Base-by-base conservation (phyloP, 2,113 vertebrate species). In the Perca schrenkii region DNA sequence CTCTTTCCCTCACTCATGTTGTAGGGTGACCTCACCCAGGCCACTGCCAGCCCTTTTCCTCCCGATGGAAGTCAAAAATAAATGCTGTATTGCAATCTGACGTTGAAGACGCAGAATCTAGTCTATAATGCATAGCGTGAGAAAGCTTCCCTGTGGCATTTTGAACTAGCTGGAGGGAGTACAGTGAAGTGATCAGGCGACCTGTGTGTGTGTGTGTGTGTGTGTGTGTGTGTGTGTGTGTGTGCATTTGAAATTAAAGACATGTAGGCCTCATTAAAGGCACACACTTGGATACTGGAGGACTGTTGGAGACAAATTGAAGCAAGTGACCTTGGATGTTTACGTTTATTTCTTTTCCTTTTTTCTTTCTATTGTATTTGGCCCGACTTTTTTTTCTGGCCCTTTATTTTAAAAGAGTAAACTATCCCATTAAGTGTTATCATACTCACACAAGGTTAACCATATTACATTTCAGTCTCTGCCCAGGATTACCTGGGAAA, bases 1-100 rank as follows among this genome's bases (percentile, higher is more conserved):
- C 70, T 68, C 65, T 62, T 22, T 43, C 47, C 78, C 66, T 64
- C 58, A 71, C 77, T 85, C 75, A 16, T 77, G 82, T 77, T 62
- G 68, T 84, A 65, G 71, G 69, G 80, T 92, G 90, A 93, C 89
- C 86, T 93, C 88, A 92, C 52, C 36, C 83, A 68, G 80, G 79
- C 80, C 83, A 61, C 76, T 76, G 81, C 79, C 63, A 82, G 66
- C 28, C 53, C 50, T 85, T 81, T 79, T 79, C 67, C 71, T 82
- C 73, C 49, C n/a, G 46, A 83, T 85, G 69, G 74, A 84, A 90
- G 88, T 86, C 72, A 54, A 86, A 43, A 89, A 73, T 79, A 84
- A 77, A 85, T 58, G 71, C 60, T 16, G 25, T 80, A 78, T 85
- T 86, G 74, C 5, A 11, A 70, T 86, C 43, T 58, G n/a, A 19